Base-by-base conservation (phyloP, 2,888 invertebrate genomes). In the Drosophila parthenogenetica region DNA sequence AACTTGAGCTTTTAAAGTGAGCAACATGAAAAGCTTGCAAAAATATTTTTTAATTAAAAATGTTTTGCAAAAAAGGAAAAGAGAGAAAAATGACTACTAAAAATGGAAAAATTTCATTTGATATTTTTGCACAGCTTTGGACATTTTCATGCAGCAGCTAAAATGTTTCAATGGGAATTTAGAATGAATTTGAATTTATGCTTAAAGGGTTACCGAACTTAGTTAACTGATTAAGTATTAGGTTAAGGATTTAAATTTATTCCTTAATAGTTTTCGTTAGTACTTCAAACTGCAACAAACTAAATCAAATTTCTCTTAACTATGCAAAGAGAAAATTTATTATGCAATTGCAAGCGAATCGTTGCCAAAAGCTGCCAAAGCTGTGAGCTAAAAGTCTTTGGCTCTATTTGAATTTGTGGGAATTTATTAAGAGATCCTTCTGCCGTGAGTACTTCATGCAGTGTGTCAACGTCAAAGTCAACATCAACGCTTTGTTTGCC, bases 401-500 rank as follows among this genome's bases (percentile, higher is more conserved):
- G 22, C 22, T 22, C 55, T 22, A n/a, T 25, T 22, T 37, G 7
- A 19, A 46, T 22, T 46, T 57, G 57, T 46, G 37, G 37, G 63
- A 57, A 63, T 63, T 57, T 63, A 63, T 63, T 48, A 63, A 43
- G 57, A 57, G 63, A 57, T 49, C 22, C 29, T 57, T 42, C 29
- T 17, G 17, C 5, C 13, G 37, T 37, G 46, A 19, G 14, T n/a
- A 2, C 3, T 17, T 13, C 32, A 39, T 42, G 60, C 39, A 37
- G 50, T 37, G 43, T 60, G 57, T 53, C 66, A 61, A 48, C 63
- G 46, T 69, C 49, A 35, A 35, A 11, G 57, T 53, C 66, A 61
- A 46, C 63, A 45, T 69, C 49, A 49, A 49, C 49, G 35, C 5
- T 49, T 61, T 87, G 86, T 88, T 82, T 87, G 83, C 80, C 80